These are phyloP conservation scores for Caranx melampygus DNA, from an alignment of 2,113 vertebrate species.

Conservation along the genomic window DNA sequence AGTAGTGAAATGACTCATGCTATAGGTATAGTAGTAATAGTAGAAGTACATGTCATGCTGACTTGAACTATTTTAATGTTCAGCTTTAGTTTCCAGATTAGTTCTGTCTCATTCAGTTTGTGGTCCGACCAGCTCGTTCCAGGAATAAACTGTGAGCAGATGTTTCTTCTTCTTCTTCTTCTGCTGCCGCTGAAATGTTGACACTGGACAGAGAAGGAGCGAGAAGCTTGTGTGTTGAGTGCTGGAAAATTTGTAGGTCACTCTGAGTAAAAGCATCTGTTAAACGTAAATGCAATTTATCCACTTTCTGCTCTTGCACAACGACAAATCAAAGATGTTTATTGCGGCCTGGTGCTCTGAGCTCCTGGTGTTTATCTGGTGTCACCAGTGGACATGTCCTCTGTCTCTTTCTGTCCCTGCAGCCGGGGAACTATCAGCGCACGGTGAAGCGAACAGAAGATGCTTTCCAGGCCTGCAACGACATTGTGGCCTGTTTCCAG, in stretches of 20 bases:
- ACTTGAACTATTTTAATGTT: not conserved
- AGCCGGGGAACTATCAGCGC: constrained; percentile 87
- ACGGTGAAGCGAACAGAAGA: constrained; percentile 86
- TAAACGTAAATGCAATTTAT: too few relatives aligned
- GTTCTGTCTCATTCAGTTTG: constrained; percentile 30
- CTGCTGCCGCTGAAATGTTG: not conserved
- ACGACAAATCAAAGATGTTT: too few relatives aligned
- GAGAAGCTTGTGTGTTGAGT: not conserved
- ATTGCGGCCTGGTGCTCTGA: not conserved
- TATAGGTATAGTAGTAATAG: not conserved
- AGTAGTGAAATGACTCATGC: not conserved
- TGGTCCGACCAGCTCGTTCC: not conserved
- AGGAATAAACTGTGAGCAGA: constrained; percentile 33
- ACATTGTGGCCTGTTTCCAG: constrained; percentile 87
- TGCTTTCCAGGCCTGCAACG: constrained; percentile 86
- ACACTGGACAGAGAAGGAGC: not conserved
- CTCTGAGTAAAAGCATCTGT: too few relatives aligned
- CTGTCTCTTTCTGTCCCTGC: constrained; percentile 44
- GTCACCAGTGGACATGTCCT: constrained; percentile 14
- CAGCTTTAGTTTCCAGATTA: not conserved
- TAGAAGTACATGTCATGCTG: not conserved
- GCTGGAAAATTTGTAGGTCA: not conserved
- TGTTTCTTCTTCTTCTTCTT: constrained; percentile 8
- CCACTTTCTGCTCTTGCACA: too few relatives aligned
- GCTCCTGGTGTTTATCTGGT: not conserved